Evolutionary conservation across 2,797 vertebrate genomes (phyloP).

Genomic region (Gymnoscopelus microlampas): DNA sequence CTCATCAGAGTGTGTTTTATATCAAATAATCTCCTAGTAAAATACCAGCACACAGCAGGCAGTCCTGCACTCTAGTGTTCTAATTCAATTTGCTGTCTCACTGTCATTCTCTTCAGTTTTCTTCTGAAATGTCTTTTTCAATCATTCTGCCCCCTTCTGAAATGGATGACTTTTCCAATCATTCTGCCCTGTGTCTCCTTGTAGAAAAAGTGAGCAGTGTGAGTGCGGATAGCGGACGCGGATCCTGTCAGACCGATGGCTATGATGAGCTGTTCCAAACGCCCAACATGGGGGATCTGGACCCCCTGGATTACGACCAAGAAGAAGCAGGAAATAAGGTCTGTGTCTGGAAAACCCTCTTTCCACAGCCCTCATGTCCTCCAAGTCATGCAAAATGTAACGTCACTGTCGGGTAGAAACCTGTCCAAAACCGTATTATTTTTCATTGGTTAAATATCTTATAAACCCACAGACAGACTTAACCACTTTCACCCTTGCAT

Average conservation of each 20-base stretch:
- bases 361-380: no score
- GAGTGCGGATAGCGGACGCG: slow-evolving; percentile 81
- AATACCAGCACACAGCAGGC: not conserved
- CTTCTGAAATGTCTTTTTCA: slow-evolving; percentile 32
- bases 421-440: no score
- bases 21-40: no score
- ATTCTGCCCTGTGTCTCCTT: slow-evolving; percentile 21
- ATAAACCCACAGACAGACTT: no score
- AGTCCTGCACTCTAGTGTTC: slow-evolving; percentile 30
- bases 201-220: slow-evolving; percentile 83
- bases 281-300: slow-evolving; percentile 66
- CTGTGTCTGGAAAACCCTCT: not conserved
- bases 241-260: slow-evolving; percentile 79
- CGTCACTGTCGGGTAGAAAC: no score
- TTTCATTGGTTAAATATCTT: no score
- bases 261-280: slow-evolving; percentile 95
- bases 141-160: slow-evolving; percentile 33
- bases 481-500: no score
- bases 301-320: slow-evolving; percentile 82
- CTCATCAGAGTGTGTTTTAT: no score
- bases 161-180: slow-evolving; percentile 33
- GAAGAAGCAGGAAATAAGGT: slow-evolving; percentile 85
- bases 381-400: no score
- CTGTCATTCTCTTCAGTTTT: slow-evolving; percentile 26
- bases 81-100: slow-evolving; percentile 39